Evolutionary conservation across 1,140 invertebrate genomes (phyloP), one percentile per base, ranked within the genome.

Genomic region (Leucophenga varia): DNA sequence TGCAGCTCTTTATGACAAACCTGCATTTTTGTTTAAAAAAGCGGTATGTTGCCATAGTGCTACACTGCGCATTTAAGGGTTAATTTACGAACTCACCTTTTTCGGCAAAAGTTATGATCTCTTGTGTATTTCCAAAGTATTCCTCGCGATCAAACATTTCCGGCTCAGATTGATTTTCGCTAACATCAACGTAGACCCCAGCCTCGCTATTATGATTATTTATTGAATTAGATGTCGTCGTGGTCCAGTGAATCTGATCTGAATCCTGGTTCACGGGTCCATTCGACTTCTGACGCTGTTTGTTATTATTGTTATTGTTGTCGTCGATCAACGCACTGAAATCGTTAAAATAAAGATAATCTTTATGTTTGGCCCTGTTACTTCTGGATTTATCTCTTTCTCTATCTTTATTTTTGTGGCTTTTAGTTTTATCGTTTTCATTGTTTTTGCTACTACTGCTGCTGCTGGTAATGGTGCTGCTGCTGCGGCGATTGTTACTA

Each of bases 91-190:
- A 51, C 80, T 82, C 78, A 89, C 88, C 88, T 76, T 84, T 83
- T 71, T 90, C 88, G 4, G 87, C 87, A 67, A 91, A 91, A 10
- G 86, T 84, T 56, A 90, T 89, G 58, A 91, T 89, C 75, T 90
- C 88, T 18, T 86, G 86, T 4, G 88, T 89, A 49, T 83, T 83
- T 9, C 85, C 88, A 73, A 87, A 88, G 64, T 86, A 89, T 57
- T 89, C 87, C 60, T 89, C 87, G 12, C 79, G 75, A 44, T 80
- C 80, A 25, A 80, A 77, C 32, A 78, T 77, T 10, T 73, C 61
- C 45, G 19, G 68, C 59, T n/a, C n/a, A n/a, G n/a, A n/a, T n/a
- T n/a, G n/a, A n/a, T n/a, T n/a, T n/a, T n/a, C n/a, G n/a, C n/a
- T n/a, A n/a, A n/a, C n/a, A n/a, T n/a, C n/a, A n/a, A n/a, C n/a